phyloP scores from a whole-genome alignment of 2,888 invertebrate genomes.

The Caenorhabditis auriculariae region DNA sequence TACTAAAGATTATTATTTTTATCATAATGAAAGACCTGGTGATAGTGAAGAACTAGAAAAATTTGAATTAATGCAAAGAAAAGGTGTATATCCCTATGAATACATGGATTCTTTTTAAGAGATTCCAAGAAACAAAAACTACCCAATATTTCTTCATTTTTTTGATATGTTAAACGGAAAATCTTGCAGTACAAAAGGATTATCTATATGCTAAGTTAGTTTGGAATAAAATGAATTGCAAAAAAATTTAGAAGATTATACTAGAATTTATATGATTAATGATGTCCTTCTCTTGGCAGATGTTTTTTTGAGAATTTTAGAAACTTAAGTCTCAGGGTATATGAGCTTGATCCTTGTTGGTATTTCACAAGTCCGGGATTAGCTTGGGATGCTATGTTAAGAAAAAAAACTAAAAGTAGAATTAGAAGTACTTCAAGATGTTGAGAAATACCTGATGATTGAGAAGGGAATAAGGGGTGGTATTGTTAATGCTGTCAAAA shows the following conservation, averaged over 20 bases:
- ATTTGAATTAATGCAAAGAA: constrained; percentile 29
- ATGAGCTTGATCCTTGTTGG: constrained; percentile 53
- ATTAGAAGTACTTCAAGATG: constrained; percentile 52
- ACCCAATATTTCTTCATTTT: constrained; percentile 27
- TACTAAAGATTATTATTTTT: constrained; percentile 17
- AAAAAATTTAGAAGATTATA: constrained; percentile 44
- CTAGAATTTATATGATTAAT: constrained; percentile 42
- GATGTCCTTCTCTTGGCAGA: constrained; percentile 58
- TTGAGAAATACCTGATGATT: constrained; percentile 49
- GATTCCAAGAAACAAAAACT: constrained; percentile 47
- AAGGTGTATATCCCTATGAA: constrained; percentile 60
- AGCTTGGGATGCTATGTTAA: constrained; percentile 58
- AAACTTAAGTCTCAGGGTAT: constrained; percentile 39
- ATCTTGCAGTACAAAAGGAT: constrained; percentile 17
- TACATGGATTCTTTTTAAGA: constrained; percentile 48
- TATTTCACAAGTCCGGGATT: constrained; percentile 57
- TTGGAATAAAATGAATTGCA: constrained; percentile 41
- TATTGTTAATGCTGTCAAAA: constrained; percentile 42
- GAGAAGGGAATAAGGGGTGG: constrained; percentile 50
- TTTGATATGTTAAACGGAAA: constrained; percentile 24
- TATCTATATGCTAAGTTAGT: constrained; percentile 45
- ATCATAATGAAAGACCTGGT: no score
- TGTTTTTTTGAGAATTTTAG: constrained; percentile 62
- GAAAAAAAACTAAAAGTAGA: constrained; percentile 43
- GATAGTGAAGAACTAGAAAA: no score